Percentiles rank a stretch among this genome's conserved stretches.
Conservation (phyloP, 1,140 invertebrate genomes). For the Hirudo medicinalis region DNA sequence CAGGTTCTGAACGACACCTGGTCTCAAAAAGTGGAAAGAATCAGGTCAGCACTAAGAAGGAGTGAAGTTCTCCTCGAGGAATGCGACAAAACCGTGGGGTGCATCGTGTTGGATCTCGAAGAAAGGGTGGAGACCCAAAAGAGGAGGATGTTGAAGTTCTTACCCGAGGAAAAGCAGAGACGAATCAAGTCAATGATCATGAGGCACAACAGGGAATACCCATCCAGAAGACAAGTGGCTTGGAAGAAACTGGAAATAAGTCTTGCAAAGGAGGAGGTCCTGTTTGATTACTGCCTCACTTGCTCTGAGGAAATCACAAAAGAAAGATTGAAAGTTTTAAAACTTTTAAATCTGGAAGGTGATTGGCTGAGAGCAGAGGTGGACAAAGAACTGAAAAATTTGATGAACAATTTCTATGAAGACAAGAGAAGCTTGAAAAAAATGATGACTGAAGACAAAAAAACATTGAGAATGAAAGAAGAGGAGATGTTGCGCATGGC, state of each 20-base stretch:
- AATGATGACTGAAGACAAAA: background rate
- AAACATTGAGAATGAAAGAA: background rate
- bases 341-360: background rate
- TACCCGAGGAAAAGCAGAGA: conserved; percentile 3
- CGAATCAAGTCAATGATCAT: conserved; percentile 2
- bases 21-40: background rate
- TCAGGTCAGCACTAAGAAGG: background rate
- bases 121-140: background rate
- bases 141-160: background rate
- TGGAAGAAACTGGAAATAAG: conserved; percentile 4
- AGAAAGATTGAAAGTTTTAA: background rate
- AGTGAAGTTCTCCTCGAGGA: background rate
- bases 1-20: background rate
- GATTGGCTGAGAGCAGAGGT: background rate
- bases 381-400: conserved; percentile 1
- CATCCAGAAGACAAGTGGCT: background rate
- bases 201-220: background rate
- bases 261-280: background rate
- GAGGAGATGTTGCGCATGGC: background rate
- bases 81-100: background rate
- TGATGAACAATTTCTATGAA: background rate
- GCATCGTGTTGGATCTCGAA: background rate
- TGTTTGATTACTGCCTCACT: background rate
- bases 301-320: background rate
- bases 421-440: background rate